phyloP scores from a whole-genome alignment of 1,140 invertebrate species.

The Micrasema longulum region DNA sequence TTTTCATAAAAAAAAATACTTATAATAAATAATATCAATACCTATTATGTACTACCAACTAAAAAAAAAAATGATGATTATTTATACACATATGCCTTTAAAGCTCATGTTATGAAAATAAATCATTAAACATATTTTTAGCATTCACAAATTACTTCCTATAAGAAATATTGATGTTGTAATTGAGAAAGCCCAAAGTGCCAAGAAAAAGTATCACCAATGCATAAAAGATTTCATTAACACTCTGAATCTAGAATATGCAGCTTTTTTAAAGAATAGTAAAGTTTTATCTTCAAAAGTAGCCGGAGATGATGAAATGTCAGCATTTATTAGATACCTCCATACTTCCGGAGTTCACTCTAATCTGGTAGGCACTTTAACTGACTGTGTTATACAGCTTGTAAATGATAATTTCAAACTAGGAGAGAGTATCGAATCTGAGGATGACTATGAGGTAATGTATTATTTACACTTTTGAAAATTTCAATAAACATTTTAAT shows the following conservation, averaged over 20 bases:
- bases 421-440: slow-evolving; percentile 6
- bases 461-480: no score
- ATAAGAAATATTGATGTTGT: slow-evolving; percentile 16
- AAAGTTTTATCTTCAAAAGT: slow-evolving; percentile 18
- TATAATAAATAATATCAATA: no score
- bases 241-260: slow-evolving; percentile 17
- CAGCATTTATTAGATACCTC: slow-evolving; percentile 18
- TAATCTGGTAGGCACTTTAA: not conserved
- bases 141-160: slow-evolving; percentile 27
- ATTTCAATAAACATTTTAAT: no score
- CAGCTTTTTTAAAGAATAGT: slow-evolving; percentile 13
- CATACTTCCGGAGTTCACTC: slow-evolving; percentile 8
- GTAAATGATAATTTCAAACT: slow-evolving; percentile 30
- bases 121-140: slow-evolving; percentile 8
- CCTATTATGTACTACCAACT: no score
- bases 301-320: slow-evolving; percentile 32
- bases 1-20: no score
- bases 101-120: not conserved
- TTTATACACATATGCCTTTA: no score
- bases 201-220: slow-evolving; percentile 24
- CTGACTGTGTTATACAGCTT: not conserved
- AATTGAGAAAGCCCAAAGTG: slow-evolving; percentile 29
- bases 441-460: slow-evolving; percentile 19
- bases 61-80: no score
- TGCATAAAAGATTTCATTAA: slow-evolving; percentile 10